These are phyloP conservation scores for Chaetogeoica ovagalla DNA, from an alignment of 2,888 invertebrate genomes.

Conservation along the genomic window DNA sequence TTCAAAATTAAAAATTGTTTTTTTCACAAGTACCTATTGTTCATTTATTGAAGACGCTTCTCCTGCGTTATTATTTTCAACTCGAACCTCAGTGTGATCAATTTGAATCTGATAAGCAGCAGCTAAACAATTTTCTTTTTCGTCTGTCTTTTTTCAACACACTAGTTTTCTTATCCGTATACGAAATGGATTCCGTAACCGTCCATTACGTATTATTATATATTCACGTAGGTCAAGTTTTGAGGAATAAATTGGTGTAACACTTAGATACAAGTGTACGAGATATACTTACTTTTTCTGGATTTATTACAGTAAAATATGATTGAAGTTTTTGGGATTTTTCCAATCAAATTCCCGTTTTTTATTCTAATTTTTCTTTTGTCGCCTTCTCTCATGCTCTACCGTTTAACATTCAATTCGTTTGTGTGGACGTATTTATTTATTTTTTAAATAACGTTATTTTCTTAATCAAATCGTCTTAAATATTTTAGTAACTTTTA, in stretches of 20 bases:
- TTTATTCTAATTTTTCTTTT: constrained; percentile 23
- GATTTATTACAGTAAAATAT: constrained; percentile 17
- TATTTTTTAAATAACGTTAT: neutral
- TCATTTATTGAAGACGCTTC: constrained; percentile 13
- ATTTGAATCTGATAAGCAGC: constrained; percentile 9
- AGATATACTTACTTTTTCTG: constrained; percentile 17
- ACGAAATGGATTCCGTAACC: neutral
- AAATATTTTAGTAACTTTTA: too few species aligned
- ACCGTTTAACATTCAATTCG: constrained; percentile 7
- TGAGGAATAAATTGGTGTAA: too few species aligned
- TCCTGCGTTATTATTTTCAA: too few species aligned
- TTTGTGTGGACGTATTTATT: too few species aligned
- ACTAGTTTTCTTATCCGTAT: constrained; percentile 11
- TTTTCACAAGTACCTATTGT: constrained; percentile 5
- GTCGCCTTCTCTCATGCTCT: constrained; percentile 16
- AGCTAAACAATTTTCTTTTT: constrained; percentile 24
- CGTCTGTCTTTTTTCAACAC: constrained; percentile 8
- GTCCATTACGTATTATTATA: constrained; percentile 11
- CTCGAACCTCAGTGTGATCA: constrained; percentile 17
- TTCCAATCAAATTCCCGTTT: constrained; percentile 17
- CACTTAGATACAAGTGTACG: constrained; percentile 8
- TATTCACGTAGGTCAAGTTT: constrained; percentile 1
- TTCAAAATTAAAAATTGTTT: constrained; percentile 12
- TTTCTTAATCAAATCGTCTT: too few species aligned
- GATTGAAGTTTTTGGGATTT: constrained; percentile 26